phyloP scores from a whole-genome alignment of 2,888 invertebrate species.

The Campaea margaritaria region DNA sequence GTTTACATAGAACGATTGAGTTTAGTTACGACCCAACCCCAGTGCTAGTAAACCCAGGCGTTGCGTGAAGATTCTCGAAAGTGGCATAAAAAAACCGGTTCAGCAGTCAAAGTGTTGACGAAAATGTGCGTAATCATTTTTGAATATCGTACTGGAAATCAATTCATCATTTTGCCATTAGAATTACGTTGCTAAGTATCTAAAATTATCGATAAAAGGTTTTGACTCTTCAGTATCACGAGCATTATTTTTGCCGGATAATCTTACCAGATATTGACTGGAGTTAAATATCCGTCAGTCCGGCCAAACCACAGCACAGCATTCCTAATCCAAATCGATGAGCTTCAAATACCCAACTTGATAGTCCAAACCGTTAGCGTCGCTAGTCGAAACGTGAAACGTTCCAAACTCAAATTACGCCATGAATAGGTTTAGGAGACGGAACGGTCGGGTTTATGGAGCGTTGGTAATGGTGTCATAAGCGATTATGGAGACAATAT shows the following conservation, averaged over 20 bases:
- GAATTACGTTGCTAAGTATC: no score
- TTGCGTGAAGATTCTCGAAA: no score
- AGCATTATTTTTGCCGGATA: background rate
- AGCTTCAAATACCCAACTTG: constrained; percentile 55
- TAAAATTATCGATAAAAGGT: no score
- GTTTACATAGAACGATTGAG: no score
- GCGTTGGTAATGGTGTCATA: constrained; percentile 40
- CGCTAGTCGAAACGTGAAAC: constrained; percentile 54
- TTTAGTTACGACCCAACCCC: no score
- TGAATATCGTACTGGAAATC: no score
- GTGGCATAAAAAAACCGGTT: no score
- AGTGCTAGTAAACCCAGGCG: no score
- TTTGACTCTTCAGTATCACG: no score
- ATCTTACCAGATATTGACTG: background rate
- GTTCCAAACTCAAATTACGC: constrained; percentile 43
- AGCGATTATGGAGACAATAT: constrained; percentile 43
- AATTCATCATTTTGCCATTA: no score
- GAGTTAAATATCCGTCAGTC: background rate
- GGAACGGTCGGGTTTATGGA: constrained; percentile 39
- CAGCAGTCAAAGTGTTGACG: no score
- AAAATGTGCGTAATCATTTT: no score
- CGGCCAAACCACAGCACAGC: constrained; percentile 3
- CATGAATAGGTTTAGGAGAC: constrained; percentile 41
- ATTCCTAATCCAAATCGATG: constrained; percentile 46
- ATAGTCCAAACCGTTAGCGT: constrained; percentile 44